These are phyloP conservation scores for Paramormyrops hopkinsi DNA, from an alignment of 2,797 vertebrate species.

Conservation along the genomic window DNA sequence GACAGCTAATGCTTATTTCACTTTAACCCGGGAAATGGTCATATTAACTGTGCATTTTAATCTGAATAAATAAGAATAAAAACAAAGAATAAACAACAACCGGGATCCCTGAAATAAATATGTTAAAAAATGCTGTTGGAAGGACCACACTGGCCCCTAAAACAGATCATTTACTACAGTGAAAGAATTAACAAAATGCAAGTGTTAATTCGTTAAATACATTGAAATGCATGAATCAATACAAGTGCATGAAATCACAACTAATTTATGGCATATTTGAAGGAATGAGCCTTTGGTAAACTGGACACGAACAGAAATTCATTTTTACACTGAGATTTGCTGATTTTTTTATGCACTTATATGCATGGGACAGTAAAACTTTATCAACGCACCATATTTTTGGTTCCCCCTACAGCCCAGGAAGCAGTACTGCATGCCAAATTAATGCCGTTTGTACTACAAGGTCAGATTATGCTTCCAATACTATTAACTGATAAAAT, in stretches of 20 bases:
- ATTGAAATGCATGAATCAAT: neutral
- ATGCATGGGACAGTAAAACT: neutral
- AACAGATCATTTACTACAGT: neutral
- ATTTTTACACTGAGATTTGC: neutral
- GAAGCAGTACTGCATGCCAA: neutral
- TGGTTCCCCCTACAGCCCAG: conserved; percentile 9
- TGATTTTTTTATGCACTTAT: neutral
- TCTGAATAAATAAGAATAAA: conserved; percentile 21
- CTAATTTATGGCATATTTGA: neutral
- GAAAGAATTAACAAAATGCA: neutral
- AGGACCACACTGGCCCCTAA: neutral
- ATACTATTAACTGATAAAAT: neutral
- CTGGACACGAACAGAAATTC: neutral
- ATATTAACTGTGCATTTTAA: conserved; percentile 7
- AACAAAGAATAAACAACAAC: neutral
- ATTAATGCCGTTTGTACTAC: neutral
- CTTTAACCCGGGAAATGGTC: neutral
- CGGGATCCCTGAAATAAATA: neutral
- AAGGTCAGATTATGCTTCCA: neutral
- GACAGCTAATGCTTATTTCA: neutral
- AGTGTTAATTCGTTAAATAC: neutral
- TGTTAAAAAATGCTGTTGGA: conserved; percentile 17
- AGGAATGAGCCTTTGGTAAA: neutral
- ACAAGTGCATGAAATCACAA: neutral
- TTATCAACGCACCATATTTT: neutral